phyloP scores from a whole-genome alignment of 2,113 vertebrate species.

The Regulus satrapa region DNA sequence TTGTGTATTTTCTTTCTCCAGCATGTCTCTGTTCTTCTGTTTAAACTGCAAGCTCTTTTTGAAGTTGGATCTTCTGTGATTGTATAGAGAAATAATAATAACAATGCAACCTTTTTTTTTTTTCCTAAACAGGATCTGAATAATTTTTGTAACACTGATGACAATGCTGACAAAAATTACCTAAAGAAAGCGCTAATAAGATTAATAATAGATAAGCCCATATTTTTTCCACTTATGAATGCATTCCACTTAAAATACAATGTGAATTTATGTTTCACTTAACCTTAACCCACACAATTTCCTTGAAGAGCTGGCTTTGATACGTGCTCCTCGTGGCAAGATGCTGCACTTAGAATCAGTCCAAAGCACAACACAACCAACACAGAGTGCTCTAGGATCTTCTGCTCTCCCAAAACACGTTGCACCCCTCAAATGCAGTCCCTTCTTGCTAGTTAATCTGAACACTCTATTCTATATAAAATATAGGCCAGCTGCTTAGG shows the following conservation, averaged over 20 bases:
- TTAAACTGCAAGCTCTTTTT: not conserved
- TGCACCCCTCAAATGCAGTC: not conserved
- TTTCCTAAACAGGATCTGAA: not conserved
- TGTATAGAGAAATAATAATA: not conserved
- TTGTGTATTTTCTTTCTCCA: not conserved
- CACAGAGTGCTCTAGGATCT: not conserved
- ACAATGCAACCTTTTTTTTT: not conserved
- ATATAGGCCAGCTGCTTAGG: not conserved
- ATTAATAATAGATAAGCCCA: not conserved
- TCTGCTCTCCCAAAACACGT: not conserved
- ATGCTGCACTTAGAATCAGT: not conserved
- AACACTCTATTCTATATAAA: not conserved
- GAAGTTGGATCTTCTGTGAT: not conserved
- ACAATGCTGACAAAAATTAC: not conserved
- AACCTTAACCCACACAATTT: not conserved
- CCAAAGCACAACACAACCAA: not conserved
- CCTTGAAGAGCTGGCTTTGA: not conserved
- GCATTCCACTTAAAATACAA: not conserved
- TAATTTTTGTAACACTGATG: not conserved
- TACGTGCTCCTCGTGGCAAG: not conserved
- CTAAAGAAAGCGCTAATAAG: not conserved
- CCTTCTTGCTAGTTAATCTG: not conserved
- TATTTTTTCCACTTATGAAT: not conserved
- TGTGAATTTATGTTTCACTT: not conserved
- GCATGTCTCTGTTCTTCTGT: not conserved